phyloP scores from a whole-genome alignment of 2,797 vertebrate genomes.

The Gallinago nigripennis region DNA sequence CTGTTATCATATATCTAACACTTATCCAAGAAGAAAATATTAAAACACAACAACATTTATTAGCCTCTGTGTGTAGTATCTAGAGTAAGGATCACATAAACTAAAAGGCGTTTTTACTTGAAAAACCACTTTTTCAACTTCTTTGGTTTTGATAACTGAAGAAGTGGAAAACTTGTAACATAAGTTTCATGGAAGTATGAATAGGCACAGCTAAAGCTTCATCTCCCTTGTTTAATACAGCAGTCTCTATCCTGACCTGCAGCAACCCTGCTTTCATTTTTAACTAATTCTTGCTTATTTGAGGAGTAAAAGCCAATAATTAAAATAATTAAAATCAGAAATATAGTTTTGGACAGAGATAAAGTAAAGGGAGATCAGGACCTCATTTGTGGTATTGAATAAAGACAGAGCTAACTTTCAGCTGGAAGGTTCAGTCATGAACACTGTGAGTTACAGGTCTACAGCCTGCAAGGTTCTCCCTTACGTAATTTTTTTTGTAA shows the following conservation, averaged over 20 bases:
- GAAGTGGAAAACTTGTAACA: neutral
- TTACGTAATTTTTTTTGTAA: neutral
- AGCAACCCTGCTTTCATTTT: neutral
- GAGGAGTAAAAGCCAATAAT: neutral
- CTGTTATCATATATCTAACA: conserved; percentile 24
- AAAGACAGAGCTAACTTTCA: neutral
- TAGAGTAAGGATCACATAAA: neutral
- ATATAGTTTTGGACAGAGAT: neutral
- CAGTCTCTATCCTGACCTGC: neutral
- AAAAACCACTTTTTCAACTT: neutral
- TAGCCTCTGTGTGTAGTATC: neutral
- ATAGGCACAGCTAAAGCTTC: neutral
- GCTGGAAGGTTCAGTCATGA: neutral
- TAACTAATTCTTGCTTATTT: neutral
- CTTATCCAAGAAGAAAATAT: neutral
- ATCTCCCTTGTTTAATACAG: neutral
- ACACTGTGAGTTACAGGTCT: neutral
- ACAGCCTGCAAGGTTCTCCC: neutral
- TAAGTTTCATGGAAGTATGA: neutral
- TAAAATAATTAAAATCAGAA: neutral
- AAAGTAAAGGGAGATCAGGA: neutral
- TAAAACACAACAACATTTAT: neutral
- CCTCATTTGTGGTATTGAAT: neutral
- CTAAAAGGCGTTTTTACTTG: neutral
- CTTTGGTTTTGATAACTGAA: neutral